These are phyloP conservation scores for Falco cherrug DNA, from an alignment of 2,797 vertebrate genomes.

Conservation along the genomic window DNA sequence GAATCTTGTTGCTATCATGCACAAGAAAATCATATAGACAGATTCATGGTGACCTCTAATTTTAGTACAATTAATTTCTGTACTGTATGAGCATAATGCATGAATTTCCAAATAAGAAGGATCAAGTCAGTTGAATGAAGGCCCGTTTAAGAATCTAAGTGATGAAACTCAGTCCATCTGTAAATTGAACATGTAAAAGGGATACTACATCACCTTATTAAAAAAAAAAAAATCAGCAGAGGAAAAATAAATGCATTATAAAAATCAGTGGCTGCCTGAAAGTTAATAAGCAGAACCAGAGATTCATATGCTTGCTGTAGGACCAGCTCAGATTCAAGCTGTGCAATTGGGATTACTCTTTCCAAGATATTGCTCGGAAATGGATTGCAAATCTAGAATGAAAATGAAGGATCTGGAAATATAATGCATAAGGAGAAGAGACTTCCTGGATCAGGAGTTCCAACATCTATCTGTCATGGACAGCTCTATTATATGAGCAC, in stretches of 20 bases:
- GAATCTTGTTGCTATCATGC: background rate
- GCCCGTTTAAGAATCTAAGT: background rate
- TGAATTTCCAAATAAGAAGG: background rate
- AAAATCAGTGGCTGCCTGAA: background rate
- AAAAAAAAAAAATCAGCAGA: background rate
- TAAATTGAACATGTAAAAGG: background rate
- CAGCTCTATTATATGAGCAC: background rate
- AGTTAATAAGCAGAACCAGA: background rate
- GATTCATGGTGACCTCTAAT: background rate
- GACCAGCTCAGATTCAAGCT: background rate
- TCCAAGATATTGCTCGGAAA: background rate
- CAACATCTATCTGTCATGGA: background rate
- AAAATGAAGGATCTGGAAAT: background rate
- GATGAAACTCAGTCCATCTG: background rate
- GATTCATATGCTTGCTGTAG: background rate
- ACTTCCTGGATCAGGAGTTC: background rate
- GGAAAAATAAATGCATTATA: background rate
- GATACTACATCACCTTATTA: background rate
- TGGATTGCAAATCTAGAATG: background rate
- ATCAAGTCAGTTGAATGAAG: background rate
- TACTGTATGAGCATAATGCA: fast-evolving
- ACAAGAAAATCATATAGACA: background rate
- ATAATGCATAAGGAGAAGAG: background rate
- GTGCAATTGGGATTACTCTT: background rate
- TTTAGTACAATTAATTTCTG: background rate